Conservation (phyloP, 2,113 vertebrate genomes). For the Tapirus terrestris region DNA sequence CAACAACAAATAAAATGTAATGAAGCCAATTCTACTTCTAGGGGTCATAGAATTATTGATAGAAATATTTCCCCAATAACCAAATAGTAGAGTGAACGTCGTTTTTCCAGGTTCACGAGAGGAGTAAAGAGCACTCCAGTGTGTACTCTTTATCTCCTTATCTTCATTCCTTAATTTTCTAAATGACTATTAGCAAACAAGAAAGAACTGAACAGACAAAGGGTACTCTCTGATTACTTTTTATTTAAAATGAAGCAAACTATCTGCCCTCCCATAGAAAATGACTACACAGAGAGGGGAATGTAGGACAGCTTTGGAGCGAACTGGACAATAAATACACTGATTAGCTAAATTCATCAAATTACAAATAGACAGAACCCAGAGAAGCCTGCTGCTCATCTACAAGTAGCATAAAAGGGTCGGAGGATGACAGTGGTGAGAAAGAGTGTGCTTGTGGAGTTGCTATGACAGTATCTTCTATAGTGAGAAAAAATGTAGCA, state of each 20-base stretch:
- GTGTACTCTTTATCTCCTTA: neutral
- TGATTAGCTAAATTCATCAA: neutral
- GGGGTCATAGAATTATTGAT: neutral
- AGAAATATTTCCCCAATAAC: neutral
- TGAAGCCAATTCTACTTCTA: neutral
- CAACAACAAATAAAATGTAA: neutral
- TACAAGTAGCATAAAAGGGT: neutral
- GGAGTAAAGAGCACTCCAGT: neutral
- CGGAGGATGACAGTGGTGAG: neutral
- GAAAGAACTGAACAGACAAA: neutral
- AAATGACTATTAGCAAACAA: neutral
- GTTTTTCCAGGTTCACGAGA: neutral
- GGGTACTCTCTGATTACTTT: neutral
- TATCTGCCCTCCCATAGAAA: neutral
- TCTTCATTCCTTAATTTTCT: neutral
- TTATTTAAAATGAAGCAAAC: neutral
- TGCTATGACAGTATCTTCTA: neutral
- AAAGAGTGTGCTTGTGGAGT: neutral
- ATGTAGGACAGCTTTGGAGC: neutral
- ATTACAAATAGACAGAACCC: neutral
- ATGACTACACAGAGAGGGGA: neutral
- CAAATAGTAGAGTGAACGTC: neutral
- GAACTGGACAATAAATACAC: neutral
- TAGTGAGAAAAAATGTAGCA: neutral
- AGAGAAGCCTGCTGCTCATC: neutral